Evolutionary conservation across 2,888 invertebrate species (phyloP).

Genomic region (Hermaeophaga mercurialis): DNA sequence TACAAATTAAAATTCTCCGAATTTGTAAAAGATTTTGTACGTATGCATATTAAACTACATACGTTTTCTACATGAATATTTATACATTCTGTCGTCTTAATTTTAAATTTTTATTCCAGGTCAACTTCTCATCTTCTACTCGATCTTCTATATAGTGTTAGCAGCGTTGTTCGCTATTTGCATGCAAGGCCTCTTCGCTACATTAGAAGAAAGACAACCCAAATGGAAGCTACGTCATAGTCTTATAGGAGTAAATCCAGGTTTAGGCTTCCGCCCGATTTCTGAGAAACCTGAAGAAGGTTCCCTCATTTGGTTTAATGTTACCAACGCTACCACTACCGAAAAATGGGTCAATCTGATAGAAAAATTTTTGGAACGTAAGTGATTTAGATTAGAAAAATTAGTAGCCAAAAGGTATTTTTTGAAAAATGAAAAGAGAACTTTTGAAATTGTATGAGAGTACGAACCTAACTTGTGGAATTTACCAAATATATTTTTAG

Average conservation of each 20-base stretch:
- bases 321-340: conserved; percentile 60
- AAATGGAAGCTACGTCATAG: conserved; percentile 77
- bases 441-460: too few relatives aligned
- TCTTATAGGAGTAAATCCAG: conserved; percentile 72
- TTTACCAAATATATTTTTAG: too few relatives aligned
- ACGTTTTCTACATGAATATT: too few relatives aligned
- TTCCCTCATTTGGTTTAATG: conserved; percentile 66
- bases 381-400: conserved; percentile 47
- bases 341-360: conserved; percentile 63
- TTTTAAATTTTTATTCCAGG: conserved; percentile 71
- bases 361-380: conserved; percentile 65
- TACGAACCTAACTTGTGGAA: too few relatives aligned
- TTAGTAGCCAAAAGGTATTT: too few relatives aligned
- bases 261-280: conserved; percentile 70
- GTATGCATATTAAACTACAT: too few relatives aligned
- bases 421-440: too few relatives aligned
- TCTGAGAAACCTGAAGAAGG: conserved; percentile 61
- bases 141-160: conserved; percentile 83
- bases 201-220: conserved; percentile 72
- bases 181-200: conserved; percentile 78
- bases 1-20: too few relatives aligned
- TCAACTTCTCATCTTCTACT: conserved; percentile 82
- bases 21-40: too few relatives aligned
- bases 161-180: conserved; percentile 85
- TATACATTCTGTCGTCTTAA: too few relatives aligned